phyloP scores from a whole-genome alignment of 1,140 invertebrate genomes.

The Drusus annulatus region DNA sequence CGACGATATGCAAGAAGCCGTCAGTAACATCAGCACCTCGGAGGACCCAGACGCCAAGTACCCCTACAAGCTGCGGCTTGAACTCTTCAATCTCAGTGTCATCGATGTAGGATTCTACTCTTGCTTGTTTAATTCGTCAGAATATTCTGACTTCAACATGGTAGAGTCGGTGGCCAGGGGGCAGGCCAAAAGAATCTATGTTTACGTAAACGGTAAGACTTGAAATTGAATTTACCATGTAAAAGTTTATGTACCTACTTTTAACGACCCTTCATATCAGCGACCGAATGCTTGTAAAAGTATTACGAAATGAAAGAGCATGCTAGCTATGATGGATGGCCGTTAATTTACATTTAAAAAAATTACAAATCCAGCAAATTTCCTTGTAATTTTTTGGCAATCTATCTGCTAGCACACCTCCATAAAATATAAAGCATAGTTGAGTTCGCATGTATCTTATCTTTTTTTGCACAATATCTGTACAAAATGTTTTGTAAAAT shows the following conservation, averaged over 20 bases:
- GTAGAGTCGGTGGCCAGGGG: conserved; percentile 63
- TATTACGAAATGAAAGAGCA: no score
- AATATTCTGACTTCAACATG: conserved; percentile 25
- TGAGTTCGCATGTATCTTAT: no score
- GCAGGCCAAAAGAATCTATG: conserved; percentile 73
- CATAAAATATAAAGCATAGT: no score
- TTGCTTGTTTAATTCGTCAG: conserved; percentile 67
- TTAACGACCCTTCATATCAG: no score
- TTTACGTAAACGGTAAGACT: conserved; percentile 79
- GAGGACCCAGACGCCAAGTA: conserved; percentile 62
- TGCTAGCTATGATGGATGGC: no score
- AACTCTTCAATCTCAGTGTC: conserved; percentile 65
- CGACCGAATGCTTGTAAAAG: no score
- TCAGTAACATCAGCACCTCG: conserved; percentile 59
- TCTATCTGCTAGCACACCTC: no score
- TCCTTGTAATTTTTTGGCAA: no score
- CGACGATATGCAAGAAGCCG: conserved; percentile 60
- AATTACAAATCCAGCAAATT: no score
- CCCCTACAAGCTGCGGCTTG: conserved; percentile 64
- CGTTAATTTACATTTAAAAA: no score
- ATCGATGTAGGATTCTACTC: conserved; percentile 76
- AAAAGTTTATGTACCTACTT: conserved; percentile 1
- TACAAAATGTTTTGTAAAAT: no score
- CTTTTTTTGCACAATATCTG: no score
- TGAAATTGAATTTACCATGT: not conserved